Conservation (phyloP, 2,797 vertebrate genomes). For the Pagetopsis macropterus region DNA sequence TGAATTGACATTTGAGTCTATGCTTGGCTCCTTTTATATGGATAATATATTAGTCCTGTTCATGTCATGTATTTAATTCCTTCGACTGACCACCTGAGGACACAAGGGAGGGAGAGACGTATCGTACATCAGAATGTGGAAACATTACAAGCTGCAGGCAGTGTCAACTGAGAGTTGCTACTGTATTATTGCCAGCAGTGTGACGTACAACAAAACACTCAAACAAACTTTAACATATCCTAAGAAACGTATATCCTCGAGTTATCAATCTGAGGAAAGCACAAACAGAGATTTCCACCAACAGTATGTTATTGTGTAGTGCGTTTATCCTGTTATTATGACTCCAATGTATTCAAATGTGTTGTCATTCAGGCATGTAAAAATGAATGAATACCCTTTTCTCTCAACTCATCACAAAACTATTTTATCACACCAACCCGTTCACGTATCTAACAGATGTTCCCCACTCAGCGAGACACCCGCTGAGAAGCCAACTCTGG, state of each 20-base stretch:
- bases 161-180: background rate
- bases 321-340: background rate
- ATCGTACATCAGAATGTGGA: background rate
- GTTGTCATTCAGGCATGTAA: background rate
- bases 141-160: background rate
- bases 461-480: no score
- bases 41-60: background rate
- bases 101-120: background rate
- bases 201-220: background rate
- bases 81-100: no score
- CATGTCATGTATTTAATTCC: background rate
- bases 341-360: background rate
- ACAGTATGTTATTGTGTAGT: background rate
- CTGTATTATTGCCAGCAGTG: background rate
- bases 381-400: background rate
- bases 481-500: no score
- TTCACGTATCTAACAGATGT: no score
- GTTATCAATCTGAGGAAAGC: constrained; percentile 1
- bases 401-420: background rate
- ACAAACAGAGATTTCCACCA: background rate
- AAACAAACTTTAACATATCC: background rate
- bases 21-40: background rate
- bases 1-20: background rate
- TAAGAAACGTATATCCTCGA: background rate
- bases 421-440: background rate